A percentile compares a stretch with the other conserved stretches of the same genome.
These are phyloP conservation scores for Alsophila aescularia DNA, from an alignment of 2,888 invertebrate species.

Conservation along the genomic window DNA sequence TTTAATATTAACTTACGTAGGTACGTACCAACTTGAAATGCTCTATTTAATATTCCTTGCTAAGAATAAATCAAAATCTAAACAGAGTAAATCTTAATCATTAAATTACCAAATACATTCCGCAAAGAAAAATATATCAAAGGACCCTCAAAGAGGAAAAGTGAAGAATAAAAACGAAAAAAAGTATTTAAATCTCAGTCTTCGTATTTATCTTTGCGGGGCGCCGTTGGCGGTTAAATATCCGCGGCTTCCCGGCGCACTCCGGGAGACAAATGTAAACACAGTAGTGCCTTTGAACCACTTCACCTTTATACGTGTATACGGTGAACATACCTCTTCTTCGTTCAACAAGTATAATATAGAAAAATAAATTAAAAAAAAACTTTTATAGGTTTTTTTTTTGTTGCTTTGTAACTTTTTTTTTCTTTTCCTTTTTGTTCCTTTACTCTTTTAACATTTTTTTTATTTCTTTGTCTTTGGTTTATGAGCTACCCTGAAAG, in stretches of 20 bases:
- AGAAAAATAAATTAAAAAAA: too few species aligned
- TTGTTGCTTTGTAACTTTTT: too few species aligned
- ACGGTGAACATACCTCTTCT: slow-evolving; percentile 24
- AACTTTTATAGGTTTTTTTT: too few species aligned
- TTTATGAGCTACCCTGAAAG: too few species aligned
- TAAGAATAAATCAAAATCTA: slow-evolving; percentile 14
- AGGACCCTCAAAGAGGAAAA: slow-evolving; percentile 48
- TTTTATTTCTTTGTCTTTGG: too few species aligned
- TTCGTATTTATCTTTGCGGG: slow-evolving; percentile 75
- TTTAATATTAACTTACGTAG: not conserved
- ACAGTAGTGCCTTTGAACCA: slow-evolving; percentile 72
- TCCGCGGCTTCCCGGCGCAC: slow-evolving; percentile 65
- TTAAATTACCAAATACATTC: slow-evolving; percentile 33
- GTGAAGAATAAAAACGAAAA: slow-evolving; percentile 61
- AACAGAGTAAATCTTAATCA: slow-evolving; percentile 31
- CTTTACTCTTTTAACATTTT: too few species aligned
- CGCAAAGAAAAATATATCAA: slow-evolving; percentile 45
- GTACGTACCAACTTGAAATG: too few species aligned
- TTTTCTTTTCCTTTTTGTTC: too few species aligned
- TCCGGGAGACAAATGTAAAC: slow-evolving; percentile 74
- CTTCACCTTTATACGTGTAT: slow-evolving; percentile 48
- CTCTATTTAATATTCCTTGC: not conserved
- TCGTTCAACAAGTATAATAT: slow-evolving; percentile 38
- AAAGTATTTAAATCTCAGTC: slow-evolving; percentile 76
- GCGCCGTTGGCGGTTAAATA: slow-evolving; percentile 75